These are phyloP conservation scores for Istiophorus platypterus DNA, from an alignment of 2,113 vertebrate genomes.

Conservation along the genomic window DNA sequence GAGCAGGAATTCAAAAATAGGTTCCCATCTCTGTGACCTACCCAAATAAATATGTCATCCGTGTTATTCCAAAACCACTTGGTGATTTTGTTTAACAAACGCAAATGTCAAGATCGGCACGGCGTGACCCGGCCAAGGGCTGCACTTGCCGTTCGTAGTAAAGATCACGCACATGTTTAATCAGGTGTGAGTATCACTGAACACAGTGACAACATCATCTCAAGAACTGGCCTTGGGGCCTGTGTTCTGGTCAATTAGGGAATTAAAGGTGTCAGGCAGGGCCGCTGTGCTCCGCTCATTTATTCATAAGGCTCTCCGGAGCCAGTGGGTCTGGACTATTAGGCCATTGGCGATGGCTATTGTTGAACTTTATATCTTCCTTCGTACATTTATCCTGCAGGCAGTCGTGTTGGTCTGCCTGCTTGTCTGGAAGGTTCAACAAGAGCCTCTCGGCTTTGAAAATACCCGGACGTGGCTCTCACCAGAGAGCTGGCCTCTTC, in stretches of 20 bases:
- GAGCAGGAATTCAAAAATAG: not conserved
- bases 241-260: slow-evolving; percentile 70
- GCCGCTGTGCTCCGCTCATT: slow-evolving; percentile 45
- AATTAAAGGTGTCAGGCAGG: slow-evolving; percentile 61
- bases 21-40: not conserved
- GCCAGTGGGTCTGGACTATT: slow-evolving; percentile 13
- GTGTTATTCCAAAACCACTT: slow-evolving; percentile 28
- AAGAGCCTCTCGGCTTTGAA: slow-evolving; percentile 25
- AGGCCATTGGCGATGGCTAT: not conserved
- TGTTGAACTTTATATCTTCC: slow-evolving; percentile 37
- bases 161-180: slow-evolving; percentile 66
- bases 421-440: slow-evolving; percentile 9
- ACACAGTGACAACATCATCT: slow-evolving; percentile 57
- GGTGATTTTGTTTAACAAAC: slow-evolving; percentile 53
- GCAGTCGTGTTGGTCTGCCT: slow-evolving; percentile 4
- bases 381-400: slow-evolving; percentile 25
- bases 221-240: slow-evolving; percentile 58
- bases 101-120: slow-evolving; percentile 68
- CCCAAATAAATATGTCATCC: slow-evolving; percentile 25
- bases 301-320: slow-evolving; percentile 49
- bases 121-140: slow-evolving; percentile 44
- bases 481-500: not conserved
- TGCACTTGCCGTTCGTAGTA: slow-evolving; percentile 42
- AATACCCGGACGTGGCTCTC: not conserved
- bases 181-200: slow-evolving; percentile 68